phyloP scores from a whole-genome alignment of 2,113 vertebrate genomes.

The Strix aluco region DNA sequence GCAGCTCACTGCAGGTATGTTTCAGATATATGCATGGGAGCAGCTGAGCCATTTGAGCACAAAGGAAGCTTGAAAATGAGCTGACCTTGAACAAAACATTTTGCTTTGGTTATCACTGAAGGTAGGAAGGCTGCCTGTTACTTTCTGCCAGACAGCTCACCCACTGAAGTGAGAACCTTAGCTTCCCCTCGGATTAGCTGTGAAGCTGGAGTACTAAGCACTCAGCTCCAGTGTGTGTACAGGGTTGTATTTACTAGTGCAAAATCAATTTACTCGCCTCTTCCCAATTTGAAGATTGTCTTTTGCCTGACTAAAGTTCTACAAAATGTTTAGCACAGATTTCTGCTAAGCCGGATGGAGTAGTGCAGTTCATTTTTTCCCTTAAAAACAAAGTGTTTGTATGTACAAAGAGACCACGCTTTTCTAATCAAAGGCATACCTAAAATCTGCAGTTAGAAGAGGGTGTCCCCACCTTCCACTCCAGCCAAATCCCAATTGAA shows the following conservation, averaged over 20 bases:
- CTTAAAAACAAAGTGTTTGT: neutral
- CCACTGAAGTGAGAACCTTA: neutral
- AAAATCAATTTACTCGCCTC: neutral
- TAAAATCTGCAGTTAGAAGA: neutral
- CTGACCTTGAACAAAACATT: constrained; percentile 42
- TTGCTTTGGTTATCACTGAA: constrained; percentile 12
- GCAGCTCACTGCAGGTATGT: constrained; percentile 24
- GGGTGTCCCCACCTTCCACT: neutral
- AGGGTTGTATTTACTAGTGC: neutral
- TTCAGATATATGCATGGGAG: constrained; percentile 9
- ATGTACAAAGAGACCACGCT: neutral
- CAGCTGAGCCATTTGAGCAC: constrained; percentile 11
- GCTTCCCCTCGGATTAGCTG: neutral
- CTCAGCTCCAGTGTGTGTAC: neutral
- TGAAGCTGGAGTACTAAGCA: neutral
- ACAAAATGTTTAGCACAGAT: neutral
- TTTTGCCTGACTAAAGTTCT: neutral
- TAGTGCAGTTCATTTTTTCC: neutral
- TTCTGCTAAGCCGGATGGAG: neutral
- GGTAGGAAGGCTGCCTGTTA: neutral
- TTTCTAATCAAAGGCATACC: neutral
- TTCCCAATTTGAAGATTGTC: neutral
- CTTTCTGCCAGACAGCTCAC: neutral
- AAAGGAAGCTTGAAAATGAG: constrained; percentile 41
- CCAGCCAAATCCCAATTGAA: constrained; percentile 44